Conservation (phyloP, 2,797 vertebrate genomes). For the Darevskia mixta region DNA sequence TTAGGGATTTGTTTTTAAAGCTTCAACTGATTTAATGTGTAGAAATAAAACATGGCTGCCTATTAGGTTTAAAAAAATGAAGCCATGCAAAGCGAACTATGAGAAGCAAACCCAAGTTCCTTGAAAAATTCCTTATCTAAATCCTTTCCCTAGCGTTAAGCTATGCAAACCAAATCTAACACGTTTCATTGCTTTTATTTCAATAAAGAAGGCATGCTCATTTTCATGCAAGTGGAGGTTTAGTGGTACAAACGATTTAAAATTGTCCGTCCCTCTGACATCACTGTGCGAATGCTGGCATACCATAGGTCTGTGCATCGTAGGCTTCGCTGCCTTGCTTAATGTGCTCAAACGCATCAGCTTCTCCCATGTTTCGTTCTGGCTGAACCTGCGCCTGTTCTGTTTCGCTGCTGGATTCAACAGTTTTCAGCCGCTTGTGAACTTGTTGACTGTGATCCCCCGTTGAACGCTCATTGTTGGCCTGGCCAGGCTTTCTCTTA, state of each 20-base stretch:
- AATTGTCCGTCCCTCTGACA: not conserved
- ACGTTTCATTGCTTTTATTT: not conserved
- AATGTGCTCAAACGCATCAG: conserved; percentile 92
- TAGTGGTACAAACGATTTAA: not conserved
- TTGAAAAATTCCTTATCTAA: not conserved
- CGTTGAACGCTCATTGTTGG: conserved; percentile 89
- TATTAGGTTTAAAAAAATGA: not conserved
- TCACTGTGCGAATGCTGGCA: conserved; percentile 15
- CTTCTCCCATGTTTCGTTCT: conserved; percentile 76
- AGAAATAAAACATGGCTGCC: not conserved
- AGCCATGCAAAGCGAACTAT: not conserved
- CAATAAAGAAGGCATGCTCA: not conserved
- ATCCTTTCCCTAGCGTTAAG: not conserved
- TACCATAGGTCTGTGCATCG: conserved; percentile 94
- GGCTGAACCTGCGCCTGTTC: conserved; percentile 65
- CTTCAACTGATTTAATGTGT: not conserved
- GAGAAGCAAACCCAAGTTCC: not conserved
- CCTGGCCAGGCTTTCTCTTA: conserved; percentile 93
- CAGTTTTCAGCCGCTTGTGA: conserved; percentile 90
- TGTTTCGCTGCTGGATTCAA: conserved; percentile 78
- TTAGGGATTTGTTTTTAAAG: not conserved
- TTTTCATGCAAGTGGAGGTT: not conserved
- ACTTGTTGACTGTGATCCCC: conserved; percentile 88
- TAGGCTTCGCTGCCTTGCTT: conserved; percentile 83
- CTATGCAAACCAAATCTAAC: not conserved